These are phyloP conservation scores for Lophotis ruficrista DNA, from an alignment of 2,113 vertebrate species.

Conservation along the genomic window DNA sequence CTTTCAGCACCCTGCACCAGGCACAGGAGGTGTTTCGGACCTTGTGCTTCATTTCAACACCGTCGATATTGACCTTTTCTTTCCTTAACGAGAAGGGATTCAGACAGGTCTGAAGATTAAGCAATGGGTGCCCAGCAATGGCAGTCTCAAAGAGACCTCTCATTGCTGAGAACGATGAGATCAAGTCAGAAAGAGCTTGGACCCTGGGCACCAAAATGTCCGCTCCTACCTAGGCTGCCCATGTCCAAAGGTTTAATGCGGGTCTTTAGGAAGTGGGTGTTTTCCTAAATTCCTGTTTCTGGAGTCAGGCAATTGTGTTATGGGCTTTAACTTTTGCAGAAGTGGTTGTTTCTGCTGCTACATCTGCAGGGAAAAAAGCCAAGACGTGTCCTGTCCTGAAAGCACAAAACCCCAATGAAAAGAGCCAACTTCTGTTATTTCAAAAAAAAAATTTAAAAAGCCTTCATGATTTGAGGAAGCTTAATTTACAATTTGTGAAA, in stretches of 20 bases:
- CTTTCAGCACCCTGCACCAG: background rate
- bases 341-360: background rate
- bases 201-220: fast-evolving
- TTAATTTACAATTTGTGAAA: background rate
- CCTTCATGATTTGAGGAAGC: background rate
- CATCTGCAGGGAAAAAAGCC: background rate
- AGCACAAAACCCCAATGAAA: background rate
- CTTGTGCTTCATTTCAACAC: slow-evolving; percentile 43
- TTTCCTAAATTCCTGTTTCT: background rate
- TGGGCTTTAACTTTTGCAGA: background rate
- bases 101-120: background rate
- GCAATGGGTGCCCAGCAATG: background rate
- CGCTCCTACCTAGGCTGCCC: background rate
- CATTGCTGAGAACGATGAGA: background rate
- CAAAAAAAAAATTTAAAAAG: background rate
- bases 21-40: fast-evolving
- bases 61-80: background rate
- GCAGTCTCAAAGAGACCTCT: background rate
- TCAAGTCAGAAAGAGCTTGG: background rate
- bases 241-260: background rate
- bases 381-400: background rate
- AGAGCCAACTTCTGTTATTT: background rate
- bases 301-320: background rate
- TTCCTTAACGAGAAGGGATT: background rate
- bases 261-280: background rate